Conservation (phyloP, 2,113 vertebrate species). For the Phodopus roborovskii region DNA sequence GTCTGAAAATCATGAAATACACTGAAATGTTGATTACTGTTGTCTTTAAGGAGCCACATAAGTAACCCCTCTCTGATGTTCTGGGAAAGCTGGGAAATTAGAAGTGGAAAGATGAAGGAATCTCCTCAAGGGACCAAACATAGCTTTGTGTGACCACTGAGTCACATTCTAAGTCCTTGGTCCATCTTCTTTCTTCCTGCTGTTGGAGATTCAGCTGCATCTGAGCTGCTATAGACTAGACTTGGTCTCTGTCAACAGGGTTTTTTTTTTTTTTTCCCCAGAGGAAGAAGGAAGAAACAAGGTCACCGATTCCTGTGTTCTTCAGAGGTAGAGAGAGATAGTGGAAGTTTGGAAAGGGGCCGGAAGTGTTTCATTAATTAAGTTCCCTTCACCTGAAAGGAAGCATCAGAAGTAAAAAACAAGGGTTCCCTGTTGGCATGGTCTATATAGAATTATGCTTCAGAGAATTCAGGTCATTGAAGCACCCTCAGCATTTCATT, state of each 20-base stretch:
- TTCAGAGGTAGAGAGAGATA: constrained; percentile 38
- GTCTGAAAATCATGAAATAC: background rate
- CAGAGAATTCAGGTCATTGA: constrained; percentile 21
- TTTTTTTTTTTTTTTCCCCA: too few species aligned
- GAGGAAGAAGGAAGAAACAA: background rate
- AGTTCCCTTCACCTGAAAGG: constrained; percentile 54
- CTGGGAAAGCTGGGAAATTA: background rate
- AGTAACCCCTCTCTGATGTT: background rate
- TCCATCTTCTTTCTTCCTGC: background rate
- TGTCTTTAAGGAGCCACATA: background rate
- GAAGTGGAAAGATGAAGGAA: background rate
- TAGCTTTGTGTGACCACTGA: background rate
- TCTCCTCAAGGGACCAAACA: background rate
- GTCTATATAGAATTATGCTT: constrained; percentile 41
- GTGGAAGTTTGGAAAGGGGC: constrained; percentile 8
- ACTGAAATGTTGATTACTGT: background rate
- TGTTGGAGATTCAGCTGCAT: background rate
- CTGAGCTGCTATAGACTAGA: background rate
- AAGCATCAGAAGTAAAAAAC: background rate
- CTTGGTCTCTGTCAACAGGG: background rate
- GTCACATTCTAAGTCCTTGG: background rate
- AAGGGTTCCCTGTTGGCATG: constrained; percentile 25
- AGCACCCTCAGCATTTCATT: background rate
- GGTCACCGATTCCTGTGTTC: background rate
- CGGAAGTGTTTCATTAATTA: constrained; percentile 30